A percentile compares a stretch with the other conserved stretches of the same genome.
Evolutionary conservation across 2,888 invertebrate species (phyloP).

Genomic region (Nowickia ferox): DNA sequence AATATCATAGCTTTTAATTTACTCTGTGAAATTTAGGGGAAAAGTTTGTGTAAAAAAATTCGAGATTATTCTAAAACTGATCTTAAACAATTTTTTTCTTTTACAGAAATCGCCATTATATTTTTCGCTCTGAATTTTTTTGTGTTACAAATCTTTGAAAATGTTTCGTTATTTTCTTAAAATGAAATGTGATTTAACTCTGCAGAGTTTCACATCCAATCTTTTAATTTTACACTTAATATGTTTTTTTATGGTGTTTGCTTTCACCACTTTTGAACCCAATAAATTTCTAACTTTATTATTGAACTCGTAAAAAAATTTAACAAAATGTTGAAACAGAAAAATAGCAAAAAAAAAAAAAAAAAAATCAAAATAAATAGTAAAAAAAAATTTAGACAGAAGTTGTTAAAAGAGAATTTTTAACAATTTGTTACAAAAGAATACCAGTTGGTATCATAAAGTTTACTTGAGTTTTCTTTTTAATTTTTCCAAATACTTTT

Average conservation of each 20-base stretch:
- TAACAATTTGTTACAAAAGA: conserved; percentile 70
- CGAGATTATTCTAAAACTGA: no score
- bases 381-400: conserved; percentile 44
- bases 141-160: no score
- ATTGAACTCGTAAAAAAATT: conserved; percentile 61
- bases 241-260: neutral
- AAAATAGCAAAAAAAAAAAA: conserved; percentile 23
- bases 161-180: neutral
- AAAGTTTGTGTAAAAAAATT: no score
- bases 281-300: conserved; percentile 67
- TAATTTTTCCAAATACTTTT: conserved; percentile 42
- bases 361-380: neutral
- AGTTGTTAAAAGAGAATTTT: conserved; percentile 70
- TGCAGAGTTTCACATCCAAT: neutral
- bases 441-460: conserved; percentile 71
- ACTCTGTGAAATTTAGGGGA: no score
- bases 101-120: neutral
- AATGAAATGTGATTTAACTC: neutral
- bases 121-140: neutral
- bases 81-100: no score
- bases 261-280: neutral
- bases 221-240: conserved; percentile 18
- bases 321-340: conserved; percentile 50
- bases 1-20: no score
- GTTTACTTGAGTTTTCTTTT: conserved; percentile 62